Percentiles rank a stretch among this genome's conserved stretches.
Evolutionary conservation across 92 coral and sea anemone genomes (phyloP).

Genomic region (Isaurus tuberculatus): DNA sequence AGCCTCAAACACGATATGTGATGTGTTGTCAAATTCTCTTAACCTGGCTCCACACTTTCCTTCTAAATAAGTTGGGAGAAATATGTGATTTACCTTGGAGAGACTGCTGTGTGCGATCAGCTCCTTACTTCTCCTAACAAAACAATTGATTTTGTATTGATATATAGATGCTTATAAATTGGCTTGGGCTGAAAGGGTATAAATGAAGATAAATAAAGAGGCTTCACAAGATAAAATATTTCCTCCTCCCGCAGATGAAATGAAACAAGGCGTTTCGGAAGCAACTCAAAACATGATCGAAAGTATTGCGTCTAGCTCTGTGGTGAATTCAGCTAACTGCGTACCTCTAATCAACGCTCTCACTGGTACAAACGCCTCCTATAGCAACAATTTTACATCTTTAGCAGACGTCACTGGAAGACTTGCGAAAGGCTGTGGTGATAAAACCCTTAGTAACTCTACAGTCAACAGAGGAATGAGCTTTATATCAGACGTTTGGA

Average conservation of each 20-base stretch:
- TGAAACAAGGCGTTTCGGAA: slow-evolving; percentile 46
- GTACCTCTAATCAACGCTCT: slow-evolving; percentile 48
- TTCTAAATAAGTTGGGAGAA: too few species aligned
- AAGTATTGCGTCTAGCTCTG: slow-evolving; percentile 25
- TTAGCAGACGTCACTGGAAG: slow-evolving; percentile 15
- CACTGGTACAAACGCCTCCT: slow-evolving; percentile 35
- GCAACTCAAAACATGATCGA: slow-evolving; percentile 35
- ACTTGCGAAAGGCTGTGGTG: slow-evolving; percentile 39
- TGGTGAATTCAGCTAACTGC: slow-evolving; percentile 38
- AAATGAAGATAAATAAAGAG: not conserved
- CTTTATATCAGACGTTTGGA: slow-evolving; percentile 13
- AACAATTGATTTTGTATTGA: too few species aligned
- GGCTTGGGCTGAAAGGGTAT: too few species aligned
- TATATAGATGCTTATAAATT: too few species aligned
- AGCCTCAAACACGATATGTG: too few species aligned
- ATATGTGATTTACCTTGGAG: too few species aligned
- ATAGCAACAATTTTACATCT: slow-evolving; percentile 16
- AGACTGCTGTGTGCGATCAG: too few species aligned
- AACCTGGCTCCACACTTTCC: too few species aligned
- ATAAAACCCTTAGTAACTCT: slow-evolving; percentile 22
- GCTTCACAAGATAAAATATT: not conserved
- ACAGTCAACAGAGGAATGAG: not conserved
- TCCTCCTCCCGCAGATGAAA: slow-evolving; percentile 31
- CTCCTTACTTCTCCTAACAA: too few species aligned
- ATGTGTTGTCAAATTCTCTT: too few species aligned